Evolutionary conservation across 1,140 invertebrate genomes (phyloP).

Genomic region (Drosophila pachea): DNA sequence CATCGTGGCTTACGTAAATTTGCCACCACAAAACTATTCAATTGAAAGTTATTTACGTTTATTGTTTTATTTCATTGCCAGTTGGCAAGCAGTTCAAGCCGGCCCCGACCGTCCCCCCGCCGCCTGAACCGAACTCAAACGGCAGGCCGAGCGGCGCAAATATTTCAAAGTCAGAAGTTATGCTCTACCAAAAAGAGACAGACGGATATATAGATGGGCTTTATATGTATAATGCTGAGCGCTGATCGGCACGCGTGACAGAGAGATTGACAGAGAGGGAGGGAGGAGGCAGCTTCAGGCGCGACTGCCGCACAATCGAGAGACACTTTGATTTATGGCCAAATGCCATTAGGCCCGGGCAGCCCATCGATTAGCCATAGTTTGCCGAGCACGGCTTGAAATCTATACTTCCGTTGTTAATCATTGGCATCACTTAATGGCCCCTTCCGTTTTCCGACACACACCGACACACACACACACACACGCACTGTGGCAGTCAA

Average conservation of each 20-base stretch:
- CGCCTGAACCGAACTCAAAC: too few species aligned
- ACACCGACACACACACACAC: conserved; percentile 1
- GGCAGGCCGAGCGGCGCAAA: conserved; percentile 3
- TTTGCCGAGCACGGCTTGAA: conserved; percentile 45
- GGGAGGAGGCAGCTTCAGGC: conserved; percentile 7
- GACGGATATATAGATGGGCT: not conserved
- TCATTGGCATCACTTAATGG: conserved; percentile 79
- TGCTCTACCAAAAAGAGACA: not conserved
- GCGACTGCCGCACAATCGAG: conserved; percentile 43
- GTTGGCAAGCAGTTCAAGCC: conserved; percentile 38
- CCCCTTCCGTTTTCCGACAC: conserved; percentile 62
- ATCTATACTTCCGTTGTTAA: conserved; percentile 79
- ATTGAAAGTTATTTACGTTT: conserved; percentile 76
- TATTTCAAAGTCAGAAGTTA: conserved; percentile 27
- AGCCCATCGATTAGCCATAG: conserved; percentile 64
- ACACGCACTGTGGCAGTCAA: conserved; percentile 26
- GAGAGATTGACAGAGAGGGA: too few species aligned
- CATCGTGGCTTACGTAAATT: conserved; percentile 57
- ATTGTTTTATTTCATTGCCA: conserved; percentile 58
- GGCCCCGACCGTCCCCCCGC: not conserved
- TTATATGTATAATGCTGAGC: conserved; percentile 11
- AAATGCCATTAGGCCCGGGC: conserved; percentile 68
- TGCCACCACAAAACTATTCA: conserved; percentile 74
- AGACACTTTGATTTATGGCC: conserved; percentile 67
- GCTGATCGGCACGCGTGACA: conserved; percentile 11